Conservation (phyloP, 2,888 invertebrate species). For the Matsumyia berberina region DNA sequence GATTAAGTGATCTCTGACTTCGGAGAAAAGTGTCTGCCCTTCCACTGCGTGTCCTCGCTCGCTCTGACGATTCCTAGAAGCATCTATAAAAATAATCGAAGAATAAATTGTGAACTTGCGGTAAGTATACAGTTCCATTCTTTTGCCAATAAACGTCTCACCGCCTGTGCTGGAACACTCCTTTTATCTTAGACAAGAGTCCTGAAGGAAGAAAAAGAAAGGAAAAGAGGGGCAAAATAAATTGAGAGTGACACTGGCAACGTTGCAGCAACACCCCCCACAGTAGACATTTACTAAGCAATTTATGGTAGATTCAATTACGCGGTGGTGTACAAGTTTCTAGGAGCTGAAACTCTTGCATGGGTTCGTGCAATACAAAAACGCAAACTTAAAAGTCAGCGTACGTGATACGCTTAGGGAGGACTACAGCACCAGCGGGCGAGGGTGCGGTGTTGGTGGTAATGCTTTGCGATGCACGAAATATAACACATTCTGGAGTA, state of each 20-base stretch:
- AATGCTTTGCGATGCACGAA: slow-evolving; percentile 39
- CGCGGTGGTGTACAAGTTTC: slow-evolving; percentile 30
- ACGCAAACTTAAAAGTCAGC: slow-evolving; percentile 48
- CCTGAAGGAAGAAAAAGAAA: background rate
- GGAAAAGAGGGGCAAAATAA: slow-evolving; percentile 23
- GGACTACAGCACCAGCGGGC: background rate
- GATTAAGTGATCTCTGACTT: slow-evolving; percentile 70
- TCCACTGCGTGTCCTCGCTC: background rate
- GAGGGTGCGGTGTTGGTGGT: background rate
- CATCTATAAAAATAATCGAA: slow-evolving; percentile 64
- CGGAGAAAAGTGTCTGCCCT: slow-evolving; percentile 32
- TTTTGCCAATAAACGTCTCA: slow-evolving; percentile 25
- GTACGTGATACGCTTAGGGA: slow-evolving; percentile 60
- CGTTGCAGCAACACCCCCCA: slow-evolving; percentile 12
- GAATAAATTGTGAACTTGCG: slow-evolving; percentile 65
- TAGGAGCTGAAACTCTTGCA: slow-evolving; percentile 21
- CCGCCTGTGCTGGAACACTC: background rate
- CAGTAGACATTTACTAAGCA: slow-evolving; percentile 57
- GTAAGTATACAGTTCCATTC: slow-evolving; percentile 61
- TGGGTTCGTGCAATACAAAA: slow-evolving; percentile 21
- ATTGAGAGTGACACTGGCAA: slow-evolving; percentile 60
- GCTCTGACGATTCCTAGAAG: slow-evolving; percentile 27
- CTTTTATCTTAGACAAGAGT: slow-evolving; percentile 8
- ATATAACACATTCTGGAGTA: slow-evolving; percentile 13
- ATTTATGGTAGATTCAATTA: slow-evolving; percentile 71